Percentiles rank a stretch among this genome's conserved stretches.
These are phyloP conservation scores for Temnothorax rugatulus DNA, from an alignment of 2,888 invertebrate genomes.

Conservation along the genomic window DNA sequence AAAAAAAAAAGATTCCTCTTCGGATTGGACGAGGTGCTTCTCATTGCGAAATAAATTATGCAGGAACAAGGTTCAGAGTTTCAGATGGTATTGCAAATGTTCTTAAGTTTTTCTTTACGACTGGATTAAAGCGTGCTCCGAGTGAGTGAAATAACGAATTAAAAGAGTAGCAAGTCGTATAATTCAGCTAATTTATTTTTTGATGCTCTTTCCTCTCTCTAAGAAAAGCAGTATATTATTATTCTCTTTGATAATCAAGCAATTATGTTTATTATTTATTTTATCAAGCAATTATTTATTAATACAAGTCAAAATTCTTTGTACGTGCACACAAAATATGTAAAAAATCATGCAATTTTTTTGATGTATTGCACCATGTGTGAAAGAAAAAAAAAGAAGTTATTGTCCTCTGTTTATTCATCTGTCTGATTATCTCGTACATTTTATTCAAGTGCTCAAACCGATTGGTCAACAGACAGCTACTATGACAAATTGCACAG, in stretches of 20 bases:
- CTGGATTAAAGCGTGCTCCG: slow-evolving; percentile 15
- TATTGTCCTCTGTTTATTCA: neutral
- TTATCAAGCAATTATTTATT: neutral
- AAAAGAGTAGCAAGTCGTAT: neutral
- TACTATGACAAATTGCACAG: slow-evolving; percentile 34
- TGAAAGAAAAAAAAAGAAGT: neutral
- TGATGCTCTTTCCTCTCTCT: neutral
- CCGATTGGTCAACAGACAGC: slow-evolving; percentile 32
- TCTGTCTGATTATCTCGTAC: neutral
- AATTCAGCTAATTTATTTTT: slow-evolving; percentile 25
- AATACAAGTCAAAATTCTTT: neutral
- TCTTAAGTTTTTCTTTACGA: slow-evolving; percentile 25
- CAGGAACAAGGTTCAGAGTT: slow-evolving; percentile 3
- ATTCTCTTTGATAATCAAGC: neutral
- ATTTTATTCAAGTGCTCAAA: slow-evolving; percentile 19
- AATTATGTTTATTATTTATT: neutral
- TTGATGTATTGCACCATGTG: neutral
- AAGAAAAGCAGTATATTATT: neutral
- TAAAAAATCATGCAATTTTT: neutral
- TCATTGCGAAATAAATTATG: slow-evolving; percentile 35
- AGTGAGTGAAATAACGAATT: slow-evolving; percentile 31
- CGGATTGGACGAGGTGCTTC: neutral
- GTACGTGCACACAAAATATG: neutral
- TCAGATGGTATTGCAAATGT: neutral
- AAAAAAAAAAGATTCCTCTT: neutral